Evolutionary conservation across 2,888 invertebrate genomes (phyloP), one percentile per base, ranked within the genome.

Genomic region (Clitarchus hookeri): DNA sequence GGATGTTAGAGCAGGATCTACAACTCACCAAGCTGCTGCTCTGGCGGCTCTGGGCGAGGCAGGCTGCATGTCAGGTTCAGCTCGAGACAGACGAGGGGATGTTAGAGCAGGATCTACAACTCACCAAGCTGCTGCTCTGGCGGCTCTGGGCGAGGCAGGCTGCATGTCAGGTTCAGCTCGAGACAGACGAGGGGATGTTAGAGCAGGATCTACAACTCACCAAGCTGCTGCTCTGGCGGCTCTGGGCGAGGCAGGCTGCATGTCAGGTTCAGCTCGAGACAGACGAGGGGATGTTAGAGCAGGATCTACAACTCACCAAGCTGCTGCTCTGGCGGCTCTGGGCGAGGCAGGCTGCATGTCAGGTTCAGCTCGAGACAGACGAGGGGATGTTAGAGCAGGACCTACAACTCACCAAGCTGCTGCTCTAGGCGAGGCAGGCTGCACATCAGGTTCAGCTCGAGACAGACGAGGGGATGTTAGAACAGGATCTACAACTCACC

Each of bases 281-380:
- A 95, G 36, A 36, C 36, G 4, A 36, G 36, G 36, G 36, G 36
- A 36, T 36, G 36, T 36, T 36, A 36, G 36, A 36, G 36, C 36
- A 36, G n/a, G 87, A 13, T 78, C 87, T 48, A 44, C 3, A 27
- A 77, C 87, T 86, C 83, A 87, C 87, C 83, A n/a, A 88, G n/a
- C 65, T 80, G 26, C 11, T 86, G 53, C 83, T 88, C 88, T 19
- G 85, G 79, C 11, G 86, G 44, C 84, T 86, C 88, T 27, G 88
- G 88, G 26, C 85, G 85, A 25, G 86, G 90, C 89, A 85, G 91
- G 89, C 0, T 90, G 91, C 65, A n/a, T 1, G 23, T n/a, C 65
- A 95, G 92, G 92, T 95, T 96, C 88, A 96, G 91, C 88, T 94
- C 94, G 53, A 95, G 91, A 89, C 95, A 95, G 36, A 36, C 36